Evolutionary conservation across 2,888 invertebrate species (phyloP).

Genomic region (Sminthurinus aureus): DNA sequence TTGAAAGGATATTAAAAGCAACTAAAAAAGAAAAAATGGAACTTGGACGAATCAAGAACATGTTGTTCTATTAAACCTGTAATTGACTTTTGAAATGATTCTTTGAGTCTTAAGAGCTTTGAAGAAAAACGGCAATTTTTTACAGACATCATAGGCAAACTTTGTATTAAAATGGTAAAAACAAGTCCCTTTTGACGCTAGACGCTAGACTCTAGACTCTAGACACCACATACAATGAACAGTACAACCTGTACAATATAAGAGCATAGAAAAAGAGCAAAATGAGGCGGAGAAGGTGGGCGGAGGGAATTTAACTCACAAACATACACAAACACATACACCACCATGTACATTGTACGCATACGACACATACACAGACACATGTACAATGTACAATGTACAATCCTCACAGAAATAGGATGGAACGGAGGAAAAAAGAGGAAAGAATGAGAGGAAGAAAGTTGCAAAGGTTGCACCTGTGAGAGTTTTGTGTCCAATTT

Average conservation of each 20-base stretch:
- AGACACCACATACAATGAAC: no score
- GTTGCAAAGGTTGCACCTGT: constrained; percentile 35
- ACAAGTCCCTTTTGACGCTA: no score
- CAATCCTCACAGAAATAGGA: not conserved
- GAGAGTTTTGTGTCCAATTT: constrained; percentile 50
- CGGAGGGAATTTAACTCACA: not conserved
- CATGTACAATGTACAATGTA: not conserved
- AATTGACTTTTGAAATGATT: no score
- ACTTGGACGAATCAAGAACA: no score
- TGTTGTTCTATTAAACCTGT: no score
- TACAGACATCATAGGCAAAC: no score
- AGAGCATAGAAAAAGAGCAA: not conserved
- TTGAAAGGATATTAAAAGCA: no score
- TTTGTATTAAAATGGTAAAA: no score
- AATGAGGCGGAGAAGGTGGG: constrained; percentile 19
- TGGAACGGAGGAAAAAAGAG: constrained; percentile 18
- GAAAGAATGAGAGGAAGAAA: constrained; percentile 10
- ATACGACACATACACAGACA: not conserved
- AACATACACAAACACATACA: not conserved
- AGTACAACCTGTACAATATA: not conserved
- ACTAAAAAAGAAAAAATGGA: no score
- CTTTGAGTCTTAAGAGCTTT: no score
- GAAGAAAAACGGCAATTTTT: no score
- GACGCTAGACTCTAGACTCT: no score
- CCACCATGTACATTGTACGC: not conserved